Evolutionary conservation across 2,113 vertebrate species (phyloP).

Genomic region (Sterrhoptilus dennistouni): DNA sequence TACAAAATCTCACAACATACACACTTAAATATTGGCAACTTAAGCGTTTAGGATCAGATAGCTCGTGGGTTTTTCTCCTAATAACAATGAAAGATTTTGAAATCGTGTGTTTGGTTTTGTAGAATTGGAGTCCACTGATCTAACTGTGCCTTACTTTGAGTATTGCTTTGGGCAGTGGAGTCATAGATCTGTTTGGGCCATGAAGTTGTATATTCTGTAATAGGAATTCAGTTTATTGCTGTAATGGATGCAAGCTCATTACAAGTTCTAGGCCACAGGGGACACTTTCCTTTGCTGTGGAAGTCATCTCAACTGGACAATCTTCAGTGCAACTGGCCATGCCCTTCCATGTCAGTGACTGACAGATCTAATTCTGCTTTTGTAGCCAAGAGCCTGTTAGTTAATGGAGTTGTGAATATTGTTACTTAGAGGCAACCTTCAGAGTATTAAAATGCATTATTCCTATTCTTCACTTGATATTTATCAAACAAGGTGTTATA

Average conservation of each 20-base stretch:
- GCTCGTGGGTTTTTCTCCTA: neutral
- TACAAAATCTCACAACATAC: neutral
- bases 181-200: neutral
- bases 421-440: conserved; percentile 24
- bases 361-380: conserved; percentile 43
- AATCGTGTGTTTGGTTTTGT: neutral
- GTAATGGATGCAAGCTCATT: conserved; percentile 21
- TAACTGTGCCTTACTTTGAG: neutral
- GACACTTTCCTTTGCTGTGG: conserved; percentile 5
- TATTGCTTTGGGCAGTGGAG: neutral
- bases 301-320: conserved; percentile 8
- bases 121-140: neutral
- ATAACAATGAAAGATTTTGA: neutral
- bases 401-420: conserved; percentile 42
- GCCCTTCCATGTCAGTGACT: conserved; percentile 9
- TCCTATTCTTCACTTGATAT: conserved; percentile 41
- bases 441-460: neutral
- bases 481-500: conserved; percentile 37
- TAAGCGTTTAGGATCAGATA: neutral
- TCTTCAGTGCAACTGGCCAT: conserved; percentile 32
- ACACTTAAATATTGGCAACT: neutral
- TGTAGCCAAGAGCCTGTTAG: conserved; percentile 29
- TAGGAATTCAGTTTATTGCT: conserved; percentile 6
- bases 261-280: neutral
- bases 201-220: neutral